Conservation (phyloP, 2,888 invertebrate species). For the Ctena decussata region DNA sequence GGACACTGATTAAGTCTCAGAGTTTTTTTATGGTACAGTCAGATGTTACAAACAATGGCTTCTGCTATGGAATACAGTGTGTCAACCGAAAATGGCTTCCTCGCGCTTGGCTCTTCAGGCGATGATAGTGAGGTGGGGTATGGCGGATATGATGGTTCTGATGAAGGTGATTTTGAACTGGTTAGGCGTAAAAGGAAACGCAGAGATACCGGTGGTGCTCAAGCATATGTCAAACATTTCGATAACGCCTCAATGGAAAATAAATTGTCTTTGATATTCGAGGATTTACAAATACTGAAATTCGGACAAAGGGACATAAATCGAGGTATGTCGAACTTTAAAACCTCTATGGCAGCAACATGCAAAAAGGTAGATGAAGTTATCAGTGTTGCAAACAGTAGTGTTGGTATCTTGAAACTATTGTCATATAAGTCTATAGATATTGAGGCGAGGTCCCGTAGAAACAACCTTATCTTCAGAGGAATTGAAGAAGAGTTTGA, state of each 20-base stretch:
- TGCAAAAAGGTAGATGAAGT: conserved; percentile 1
- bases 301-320: background rate
- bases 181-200: background rate
- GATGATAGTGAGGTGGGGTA: background rate
- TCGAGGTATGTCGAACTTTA: background rate
- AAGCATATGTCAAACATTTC: background rate
- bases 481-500: conserved; percentile 13
- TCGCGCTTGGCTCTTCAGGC: background rate
- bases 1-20: background rate
- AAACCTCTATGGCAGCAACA: background rate
- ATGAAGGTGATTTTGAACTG: background rate
- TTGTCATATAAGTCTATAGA: conserved; percentile 39
- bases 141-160: background rate
- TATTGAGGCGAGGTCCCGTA: conserved; percentile 25
- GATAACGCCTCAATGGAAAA: background rate
- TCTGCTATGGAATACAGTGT: background rate
- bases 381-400: conserved; percentile 1
- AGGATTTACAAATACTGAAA: background rate
- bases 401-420: conserved; percentile 19
- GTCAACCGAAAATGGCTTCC: background rate
- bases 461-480: conserved; percentile 25
- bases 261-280: background rate
- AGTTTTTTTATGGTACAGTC: background rate
- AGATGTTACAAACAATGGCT: background rate
- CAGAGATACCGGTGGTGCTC: background rate